Evolutionary conservation across 2,113 vertebrate genomes (phyloP), one percentile per base, ranked within the genome.

Genomic region (Corythornis cristatus): DNA sequence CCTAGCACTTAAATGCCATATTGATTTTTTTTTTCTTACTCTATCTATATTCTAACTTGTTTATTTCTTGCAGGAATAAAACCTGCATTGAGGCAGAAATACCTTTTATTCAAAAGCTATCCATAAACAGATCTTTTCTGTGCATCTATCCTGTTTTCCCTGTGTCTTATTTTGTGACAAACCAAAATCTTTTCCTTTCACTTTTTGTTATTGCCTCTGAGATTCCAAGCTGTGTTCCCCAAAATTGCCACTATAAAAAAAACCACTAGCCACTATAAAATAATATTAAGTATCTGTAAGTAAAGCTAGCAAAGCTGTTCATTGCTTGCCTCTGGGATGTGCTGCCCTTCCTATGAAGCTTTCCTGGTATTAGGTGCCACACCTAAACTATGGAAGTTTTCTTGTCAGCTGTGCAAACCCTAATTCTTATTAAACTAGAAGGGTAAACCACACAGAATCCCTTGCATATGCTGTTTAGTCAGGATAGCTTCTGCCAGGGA

Each of bases 381-480:
- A 8, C 3, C 2, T 8, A 40, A 90, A 42, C 23, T 2, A 16
- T 7, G 25, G 13, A 15, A 43, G 25, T 25, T 58, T 71, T 37
- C 6, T 54, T 56, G 18, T 2, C 8, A 7, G 14, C 31, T 23
- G 4, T 68, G 51, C 26, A 68, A 57, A 31, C 6, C 3, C 12
- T 7, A 40, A 2, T 17, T 71, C 31, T 77, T 58, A 18, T 14
- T 61, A 28, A 75, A 12, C 8, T 37, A 3, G 4, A 5, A 37
- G 25, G 8, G 7, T 35, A 70, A 90, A 82, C 50, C 0, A 0
- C 1, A 0, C 6, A 54, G 25, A 40, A 31, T n/a, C 35, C 28
- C 15, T 65, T 74, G 3, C 5, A 6, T 29, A 1, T 23, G 5
- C 9, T 77, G 18, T 45, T 53, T 61, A 29, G 8, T 35, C 23